These are phyloP conservation scores for Tethya wilhelma DNA, from an alignment of 37 sponge, comb jelly and placozoan genomes.

Conservation along the genomic window DNA sequence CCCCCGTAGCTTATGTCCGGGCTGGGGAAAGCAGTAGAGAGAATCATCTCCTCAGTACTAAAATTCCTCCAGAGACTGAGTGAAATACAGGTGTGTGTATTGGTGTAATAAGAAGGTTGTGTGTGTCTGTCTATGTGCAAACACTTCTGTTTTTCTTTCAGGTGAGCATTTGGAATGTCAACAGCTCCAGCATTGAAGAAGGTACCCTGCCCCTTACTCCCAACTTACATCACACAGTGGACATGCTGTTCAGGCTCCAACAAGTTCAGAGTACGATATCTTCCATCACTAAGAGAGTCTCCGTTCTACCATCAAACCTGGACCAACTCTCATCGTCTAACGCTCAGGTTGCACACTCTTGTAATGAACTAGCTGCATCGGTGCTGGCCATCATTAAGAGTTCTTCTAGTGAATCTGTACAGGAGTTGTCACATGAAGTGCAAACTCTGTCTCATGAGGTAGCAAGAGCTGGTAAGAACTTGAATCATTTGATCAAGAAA, in stretches of 20 bases:
- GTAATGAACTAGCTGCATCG: constrained; percentile 51
- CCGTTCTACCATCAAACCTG: not conserved
- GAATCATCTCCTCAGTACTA: not conserved
- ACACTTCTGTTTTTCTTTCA: not conserved
- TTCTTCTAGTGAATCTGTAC: not conserved
- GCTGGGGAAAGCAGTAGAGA: not conserved
- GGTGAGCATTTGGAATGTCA: not conserved
- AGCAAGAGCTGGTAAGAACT: constrained; percentile 25
- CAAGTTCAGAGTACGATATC: not conserved
- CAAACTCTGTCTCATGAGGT: constrained; percentile 50
- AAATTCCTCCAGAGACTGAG: constrained; percentile 29
- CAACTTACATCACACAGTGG: not conserved
- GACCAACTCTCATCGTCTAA: not conserved
- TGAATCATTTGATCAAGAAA: constrained; percentile 22
- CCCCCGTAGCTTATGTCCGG: not conserved
- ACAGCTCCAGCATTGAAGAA: constrained; percentile 4
- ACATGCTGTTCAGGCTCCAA: constrained; percentile 12
- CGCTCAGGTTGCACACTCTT: constrained; percentile 1
- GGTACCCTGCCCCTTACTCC: constrained; percentile 39
- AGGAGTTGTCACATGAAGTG: constrained; percentile 13
- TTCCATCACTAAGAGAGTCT: not conserved
- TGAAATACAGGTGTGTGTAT: constrained; percentile 17
- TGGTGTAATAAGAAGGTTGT: not conserved
- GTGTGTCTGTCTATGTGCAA: not conserved
- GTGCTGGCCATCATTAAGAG: constrained; percentile 23